Evolutionary conservation across 2,888 invertebrate species (phyloP).

Genomic region (Scaptodrosophila latifasciaeformis): DNA sequence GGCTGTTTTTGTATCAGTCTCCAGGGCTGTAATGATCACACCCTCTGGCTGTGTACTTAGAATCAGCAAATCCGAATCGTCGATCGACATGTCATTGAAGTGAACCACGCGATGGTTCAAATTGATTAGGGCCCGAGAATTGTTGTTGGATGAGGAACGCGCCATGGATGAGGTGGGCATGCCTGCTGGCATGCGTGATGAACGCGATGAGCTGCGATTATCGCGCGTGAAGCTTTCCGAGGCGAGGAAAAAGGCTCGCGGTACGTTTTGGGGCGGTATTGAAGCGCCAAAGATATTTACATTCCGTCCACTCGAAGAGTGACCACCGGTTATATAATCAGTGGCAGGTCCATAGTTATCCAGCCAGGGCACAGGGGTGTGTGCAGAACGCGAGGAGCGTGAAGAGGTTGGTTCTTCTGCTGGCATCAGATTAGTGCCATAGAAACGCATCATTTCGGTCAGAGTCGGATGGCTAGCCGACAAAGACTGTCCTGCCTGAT

Average conservation of each 20-base stretch:
- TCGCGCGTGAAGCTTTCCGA: slow-evolving; percentile 10
- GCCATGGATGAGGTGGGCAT: not conserved
- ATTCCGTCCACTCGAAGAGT: slow-evolving; percentile 21
- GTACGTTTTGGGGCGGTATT: slow-evolving; percentile 7
- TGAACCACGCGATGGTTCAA: not conserved
- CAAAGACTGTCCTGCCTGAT: not conserved
- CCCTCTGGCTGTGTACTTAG: not conserved
- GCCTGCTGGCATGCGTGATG: too few species aligned
- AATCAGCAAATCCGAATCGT: not conserved
- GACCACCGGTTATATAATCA: not conserved
- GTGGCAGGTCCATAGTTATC: not conserved
- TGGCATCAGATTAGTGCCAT: not conserved
- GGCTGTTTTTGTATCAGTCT: not conserved
- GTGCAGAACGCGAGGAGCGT: not conserved
- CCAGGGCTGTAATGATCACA: not conserved
- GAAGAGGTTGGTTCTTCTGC: not conserved
- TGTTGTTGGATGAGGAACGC: not conserved
- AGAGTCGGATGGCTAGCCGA: not conserved
- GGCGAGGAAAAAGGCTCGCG: slow-evolving; percentile 18
- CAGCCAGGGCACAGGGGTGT: slow-evolving; percentile 8
- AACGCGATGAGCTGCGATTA: not conserved
- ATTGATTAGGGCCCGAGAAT: not conserved
- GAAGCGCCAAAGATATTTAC: slow-evolving; percentile 23
- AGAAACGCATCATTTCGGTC: slow-evolving; percentile 23
- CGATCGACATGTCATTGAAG: not conserved